Conservation (phyloP, 2,888 invertebrate species). For the Lottia gigantea region DNA sequence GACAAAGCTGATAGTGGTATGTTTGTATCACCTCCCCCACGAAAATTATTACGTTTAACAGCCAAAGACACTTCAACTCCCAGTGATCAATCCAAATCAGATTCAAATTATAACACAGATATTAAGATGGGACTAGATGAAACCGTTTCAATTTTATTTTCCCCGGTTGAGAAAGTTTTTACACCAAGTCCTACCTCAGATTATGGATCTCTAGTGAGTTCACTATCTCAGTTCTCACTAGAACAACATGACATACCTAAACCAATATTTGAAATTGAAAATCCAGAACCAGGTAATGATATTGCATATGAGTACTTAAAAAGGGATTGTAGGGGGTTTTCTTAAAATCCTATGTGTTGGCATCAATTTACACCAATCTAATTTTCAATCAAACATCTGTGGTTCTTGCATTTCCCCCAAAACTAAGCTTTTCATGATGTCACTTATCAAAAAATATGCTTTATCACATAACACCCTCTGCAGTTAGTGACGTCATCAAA, state of each 20-base stretch:
- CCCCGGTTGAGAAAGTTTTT: slow-evolving; percentile 9
- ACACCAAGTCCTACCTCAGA: slow-evolving; percentile 20
- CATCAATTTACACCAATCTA: too few species aligned
- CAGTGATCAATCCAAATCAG: slow-evolving; percentile 3
- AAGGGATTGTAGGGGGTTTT: background rate
- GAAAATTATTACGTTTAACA: slow-evolving; percentile 13
- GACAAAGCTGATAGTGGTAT: slow-evolving; percentile 21
- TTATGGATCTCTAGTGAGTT: slow-evolving; percentile 18
- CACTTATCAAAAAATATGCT: too few species aligned
- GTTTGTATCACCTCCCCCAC: slow-evolving; percentile 22
- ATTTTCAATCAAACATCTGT: too few species aligned
- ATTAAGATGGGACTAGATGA: slow-evolving; percentile 13
- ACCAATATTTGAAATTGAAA: slow-evolving; percentile 13
- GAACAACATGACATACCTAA: background rate
- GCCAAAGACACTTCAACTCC: slow-evolving; percentile 23
- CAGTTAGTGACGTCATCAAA: too few species aligned
- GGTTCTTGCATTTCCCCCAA: too few species aligned
- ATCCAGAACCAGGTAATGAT: slow-evolving; percentile 12
- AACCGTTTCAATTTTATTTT: slow-evolving; percentile 12
- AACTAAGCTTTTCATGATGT: too few species aligned
- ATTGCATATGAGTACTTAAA: background rate
- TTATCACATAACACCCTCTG: too few species aligned
- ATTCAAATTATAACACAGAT: slow-evolving; percentile 12
- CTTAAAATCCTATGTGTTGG: too few species aligned
- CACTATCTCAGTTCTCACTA: slow-evolving; percentile 19